Conservation (phyloP, 2,113 vertebrate species). For the Periophthalmus modestus region DNA sequence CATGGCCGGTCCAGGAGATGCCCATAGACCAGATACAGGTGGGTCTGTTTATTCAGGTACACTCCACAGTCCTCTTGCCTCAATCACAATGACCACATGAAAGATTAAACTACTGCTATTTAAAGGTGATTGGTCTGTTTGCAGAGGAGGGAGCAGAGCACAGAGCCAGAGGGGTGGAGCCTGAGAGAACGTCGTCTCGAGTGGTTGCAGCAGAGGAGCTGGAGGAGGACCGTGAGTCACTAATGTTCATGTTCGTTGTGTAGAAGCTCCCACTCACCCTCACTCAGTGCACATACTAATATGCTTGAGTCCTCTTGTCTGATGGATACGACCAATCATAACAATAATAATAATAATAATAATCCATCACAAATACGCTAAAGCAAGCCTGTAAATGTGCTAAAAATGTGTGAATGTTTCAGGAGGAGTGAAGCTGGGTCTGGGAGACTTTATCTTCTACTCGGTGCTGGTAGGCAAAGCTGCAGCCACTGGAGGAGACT, state of each 20-base stretch:
- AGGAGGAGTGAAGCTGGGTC: conserved; percentile 97
- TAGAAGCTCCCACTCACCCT: too few relatives aligned
- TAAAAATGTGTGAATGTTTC: background rate
- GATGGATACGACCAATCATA: too few relatives aligned
- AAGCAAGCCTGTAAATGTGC: too few relatives aligned
- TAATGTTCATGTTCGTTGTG: background rate
- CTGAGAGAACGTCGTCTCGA: conserved; percentile 49
- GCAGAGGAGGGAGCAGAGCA: conserved; percentile 80
- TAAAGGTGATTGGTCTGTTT: conserved; percentile 2
- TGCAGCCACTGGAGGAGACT: conserved; percentile 90
- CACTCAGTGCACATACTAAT: too few relatives aligned
- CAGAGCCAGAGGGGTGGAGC: conserved; percentile 58
- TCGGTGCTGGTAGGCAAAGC: conserved; percentile 97
- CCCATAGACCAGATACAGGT: conserved; percentile 40
- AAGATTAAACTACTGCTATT: too few relatives aligned
- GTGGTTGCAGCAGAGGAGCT: conserved; percentile 76
- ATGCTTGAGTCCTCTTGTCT: too few relatives aligned
- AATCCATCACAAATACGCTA: too few relatives aligned
- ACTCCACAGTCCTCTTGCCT: too few relatives aligned
- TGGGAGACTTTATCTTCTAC: conserved; percentile 99
- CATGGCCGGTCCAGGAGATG: conserved; percentile 82
- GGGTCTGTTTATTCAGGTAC: too few relatives aligned
- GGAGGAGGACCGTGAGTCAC: conserved; percentile 91
- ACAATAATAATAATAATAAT: too few relatives aligned
- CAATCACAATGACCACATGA: too few relatives aligned